Percentiles rank a stretch among this genome's conserved stretches.
Evolutionary conservation across 2,113 vertebrate species (phyloP).

Genomic region (Periophthalmus modestus): DNA sequence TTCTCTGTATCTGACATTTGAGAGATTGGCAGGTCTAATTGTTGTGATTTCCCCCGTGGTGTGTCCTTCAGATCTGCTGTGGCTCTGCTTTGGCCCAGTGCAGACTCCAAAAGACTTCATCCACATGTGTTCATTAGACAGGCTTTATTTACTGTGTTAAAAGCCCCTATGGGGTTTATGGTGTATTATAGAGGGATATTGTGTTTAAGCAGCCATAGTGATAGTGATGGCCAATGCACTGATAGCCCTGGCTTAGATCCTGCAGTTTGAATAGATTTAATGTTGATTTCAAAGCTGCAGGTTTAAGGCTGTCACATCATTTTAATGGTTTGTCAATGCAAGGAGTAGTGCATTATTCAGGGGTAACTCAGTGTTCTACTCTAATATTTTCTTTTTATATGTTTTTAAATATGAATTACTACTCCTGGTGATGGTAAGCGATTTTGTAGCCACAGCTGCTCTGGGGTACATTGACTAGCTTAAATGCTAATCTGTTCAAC

Average conservation of each 20-base stretch:
- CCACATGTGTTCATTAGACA: conserved; percentile 38
- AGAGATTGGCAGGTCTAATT: conserved; percentile 70
- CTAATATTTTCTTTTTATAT: no score
- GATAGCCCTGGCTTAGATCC: not conserved
- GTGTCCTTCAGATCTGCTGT: conserved; percentile 44
- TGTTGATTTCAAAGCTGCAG: not conserved
- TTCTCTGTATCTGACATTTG: conserved; percentile 54
- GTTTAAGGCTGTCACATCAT: not conserved
- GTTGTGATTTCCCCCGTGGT: conserved; percentile 49
- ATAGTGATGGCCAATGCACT: not conserved
- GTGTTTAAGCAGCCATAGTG: conserved; percentile 9
- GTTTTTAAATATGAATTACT: no score
- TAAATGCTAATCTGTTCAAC: not conserved
- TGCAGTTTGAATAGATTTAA: not conserved
- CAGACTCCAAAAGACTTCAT: conserved; percentile 42
- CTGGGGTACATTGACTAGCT: no score
- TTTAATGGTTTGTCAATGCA: not conserved
- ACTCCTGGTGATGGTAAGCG: no score
- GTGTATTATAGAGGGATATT: not conserved
- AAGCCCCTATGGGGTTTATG: conserved; percentile 15
- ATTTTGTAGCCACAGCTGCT: no score
- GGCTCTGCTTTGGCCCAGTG: conserved; percentile 12
- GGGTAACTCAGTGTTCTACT: no score
- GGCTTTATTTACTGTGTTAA: conserved; percentile 38
- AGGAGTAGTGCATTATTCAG: no score